Conservation (phyloP, 2,888 invertebrate genomes). For the Cancer borealis region DNA sequence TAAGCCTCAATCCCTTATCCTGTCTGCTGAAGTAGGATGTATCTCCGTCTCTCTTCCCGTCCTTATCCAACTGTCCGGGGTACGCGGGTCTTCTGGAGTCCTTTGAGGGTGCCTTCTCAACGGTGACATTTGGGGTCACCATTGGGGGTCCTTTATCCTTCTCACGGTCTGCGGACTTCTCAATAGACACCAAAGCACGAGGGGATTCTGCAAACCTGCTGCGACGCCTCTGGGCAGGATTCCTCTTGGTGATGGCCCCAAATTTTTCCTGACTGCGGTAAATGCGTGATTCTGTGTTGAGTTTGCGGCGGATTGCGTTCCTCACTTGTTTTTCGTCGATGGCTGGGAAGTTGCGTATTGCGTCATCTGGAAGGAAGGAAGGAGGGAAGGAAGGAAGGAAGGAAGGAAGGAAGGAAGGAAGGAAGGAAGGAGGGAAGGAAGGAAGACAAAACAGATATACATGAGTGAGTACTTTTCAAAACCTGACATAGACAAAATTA, state of each 20-base stretch:
- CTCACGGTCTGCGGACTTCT: conserved; percentile 68
- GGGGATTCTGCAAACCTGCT: conserved; percentile 73
- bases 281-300: conserved; percentile 76
- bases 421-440: background rate
- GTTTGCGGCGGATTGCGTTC: conserved; percentile 76
- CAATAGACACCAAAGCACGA: conserved; percentile 75
- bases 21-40: conserved; percentile 69
- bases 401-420: background rate
- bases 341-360: conserved; percentile 76
- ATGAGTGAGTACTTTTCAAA: no score
- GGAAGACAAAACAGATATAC: no score
- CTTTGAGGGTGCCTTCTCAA: conserved; percentile 74
- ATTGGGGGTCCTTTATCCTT: conserved; percentile 72
- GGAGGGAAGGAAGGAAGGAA: background rate
- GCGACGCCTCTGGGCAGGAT: conserved; percentile 58
- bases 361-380: conserved; percentile 73
- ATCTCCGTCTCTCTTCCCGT: conserved; percentile 68
- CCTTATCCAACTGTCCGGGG: conserved; percentile 60
- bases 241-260: conserved; percentile 59
- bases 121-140: conserved; percentile 76
- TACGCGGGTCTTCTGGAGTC: conserved; percentile 68
- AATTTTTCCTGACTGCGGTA: conserved; percentile 73
- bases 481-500: background rate
- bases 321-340: conserved; percentile 76
- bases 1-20: conserved; percentile 61